Percentiles rank a stretch among this genome's conserved stretches.
Evolutionary conservation across 2,888 invertebrate species (phyloP).

Genomic region (Noctua janthina): DNA sequence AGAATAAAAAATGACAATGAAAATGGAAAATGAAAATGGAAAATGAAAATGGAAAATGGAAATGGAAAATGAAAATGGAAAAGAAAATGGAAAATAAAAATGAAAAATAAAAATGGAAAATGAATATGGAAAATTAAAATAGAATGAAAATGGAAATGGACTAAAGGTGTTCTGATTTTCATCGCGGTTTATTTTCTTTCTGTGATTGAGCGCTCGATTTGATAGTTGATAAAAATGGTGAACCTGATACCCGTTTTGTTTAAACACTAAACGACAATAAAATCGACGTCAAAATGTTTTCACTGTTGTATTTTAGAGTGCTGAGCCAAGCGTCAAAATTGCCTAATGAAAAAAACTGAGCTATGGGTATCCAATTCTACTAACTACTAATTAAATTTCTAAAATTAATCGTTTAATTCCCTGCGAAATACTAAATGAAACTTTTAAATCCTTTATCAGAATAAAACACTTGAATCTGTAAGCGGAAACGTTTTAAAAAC

Average conservation of each 20-base stretch:
- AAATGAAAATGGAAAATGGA: too few species aligned
- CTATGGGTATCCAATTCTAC: neutral
- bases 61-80: too few species aligned
- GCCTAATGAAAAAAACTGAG: neutral
- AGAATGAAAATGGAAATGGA: too few species aligned
- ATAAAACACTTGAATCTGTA: slow-evolving; percentile 2
- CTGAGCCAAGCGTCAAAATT: neutral
- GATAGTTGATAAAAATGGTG: neutral
- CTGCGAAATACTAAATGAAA: neutral
- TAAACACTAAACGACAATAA: neutral
- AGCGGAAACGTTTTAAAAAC: slow-evolving; percentile 21
- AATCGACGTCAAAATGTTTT: neutral
- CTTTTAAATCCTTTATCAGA: neutral
- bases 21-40: too few species aligned
- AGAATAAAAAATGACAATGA: too few species aligned
- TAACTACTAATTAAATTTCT: neutral
- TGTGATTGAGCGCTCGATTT: neutral
- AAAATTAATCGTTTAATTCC: neutral
- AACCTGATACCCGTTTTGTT: neutral
- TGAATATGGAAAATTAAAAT: too few species aligned
- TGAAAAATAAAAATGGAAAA: too few species aligned
- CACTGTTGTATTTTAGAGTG: neutral
- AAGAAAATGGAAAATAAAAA: too few species aligned
- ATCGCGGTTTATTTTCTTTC: too few species aligned
- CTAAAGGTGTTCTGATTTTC: too few species aligned